Conservation (phyloP, 2,113 vertebrate species). For the Patagioenas fasciata region DNA sequence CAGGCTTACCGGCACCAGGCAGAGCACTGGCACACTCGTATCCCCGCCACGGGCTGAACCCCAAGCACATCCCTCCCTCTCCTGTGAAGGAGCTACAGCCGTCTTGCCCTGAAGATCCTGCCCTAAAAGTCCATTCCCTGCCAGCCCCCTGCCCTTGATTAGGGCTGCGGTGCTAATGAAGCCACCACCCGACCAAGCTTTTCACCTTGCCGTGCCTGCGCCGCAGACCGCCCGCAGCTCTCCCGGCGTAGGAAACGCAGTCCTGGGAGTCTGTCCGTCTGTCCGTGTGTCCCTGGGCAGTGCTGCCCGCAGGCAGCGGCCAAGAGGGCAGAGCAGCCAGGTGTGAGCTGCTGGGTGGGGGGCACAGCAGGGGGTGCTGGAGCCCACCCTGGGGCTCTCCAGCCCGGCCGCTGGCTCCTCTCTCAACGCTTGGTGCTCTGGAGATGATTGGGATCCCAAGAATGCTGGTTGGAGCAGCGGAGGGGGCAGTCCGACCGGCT, state of each 20-base stretch:
- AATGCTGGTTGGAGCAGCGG: slow-evolving; percentile 33
- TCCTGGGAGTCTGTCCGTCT: not conserved
- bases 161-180: not conserved
- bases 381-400: slow-evolving; percentile 21
- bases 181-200: not conserved
- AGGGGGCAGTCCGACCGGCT: slow-evolving; percentile 68
- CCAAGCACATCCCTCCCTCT: not conserved
- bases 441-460: slow-evolving; percentile 53
- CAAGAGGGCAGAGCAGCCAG: not conserved
- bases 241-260: not conserved
- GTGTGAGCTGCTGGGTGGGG: not conserved
- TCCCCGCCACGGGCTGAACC: not conserved
- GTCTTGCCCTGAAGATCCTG: not conserved
- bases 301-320: not conserved
- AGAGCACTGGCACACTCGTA: accelerated
- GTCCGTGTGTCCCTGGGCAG: not conserved
- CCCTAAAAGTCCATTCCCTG: not conserved
- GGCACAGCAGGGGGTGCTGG: not conserved
- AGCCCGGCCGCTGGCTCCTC: not conserved
- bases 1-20: not conserved
- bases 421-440: not conserved
- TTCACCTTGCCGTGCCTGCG: not conserved
- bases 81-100: not conserved
- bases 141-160: not conserved
- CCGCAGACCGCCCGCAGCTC: not conserved